Percentiles rank a stretch among this genome's conserved stretches.
Conservation (phyloP, 2,113 vertebrate species). For the Paramormyrops kingsleyae region DNA sequence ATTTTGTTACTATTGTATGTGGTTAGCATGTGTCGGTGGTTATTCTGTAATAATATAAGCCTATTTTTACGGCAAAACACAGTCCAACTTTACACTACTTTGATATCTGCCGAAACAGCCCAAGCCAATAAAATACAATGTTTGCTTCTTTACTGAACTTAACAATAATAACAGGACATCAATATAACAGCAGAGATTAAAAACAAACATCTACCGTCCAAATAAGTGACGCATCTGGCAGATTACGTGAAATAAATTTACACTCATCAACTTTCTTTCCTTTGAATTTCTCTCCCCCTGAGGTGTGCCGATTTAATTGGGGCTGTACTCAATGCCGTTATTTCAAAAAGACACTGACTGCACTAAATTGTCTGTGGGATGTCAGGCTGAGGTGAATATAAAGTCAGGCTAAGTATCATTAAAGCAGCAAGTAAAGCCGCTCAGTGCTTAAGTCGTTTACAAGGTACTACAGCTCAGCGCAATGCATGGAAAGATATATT, state of each 20-base stretch:
- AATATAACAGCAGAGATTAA: background rate
- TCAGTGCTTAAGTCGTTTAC: background rate
- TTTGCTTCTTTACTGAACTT: background rate
- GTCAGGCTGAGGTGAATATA: background rate
- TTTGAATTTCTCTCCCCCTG: background rate
- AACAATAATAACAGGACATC: background rate
- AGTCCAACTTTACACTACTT: conserved; percentile 21
- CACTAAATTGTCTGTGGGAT: background rate
- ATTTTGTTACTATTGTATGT: background rate
- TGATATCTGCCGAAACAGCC: conserved; percentile 47
- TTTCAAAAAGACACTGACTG: background rate
- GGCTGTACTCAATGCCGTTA: background rate
- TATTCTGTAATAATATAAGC: background rate
- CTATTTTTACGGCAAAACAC: background rate
- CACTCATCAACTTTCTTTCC: background rate
- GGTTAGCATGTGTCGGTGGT: background rate
- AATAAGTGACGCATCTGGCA: background rate
- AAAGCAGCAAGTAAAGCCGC: background rate
- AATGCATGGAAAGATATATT: conserved; percentile 24
- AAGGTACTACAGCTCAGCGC: conserved; percentile 1
- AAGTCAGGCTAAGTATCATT: background rate
- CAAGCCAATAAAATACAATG: background rate
- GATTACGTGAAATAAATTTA: background rate
- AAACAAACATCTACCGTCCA: background rate
- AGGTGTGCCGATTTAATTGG: background rate